A percentile compares a stretch with the other conserved stretches of the same genome.
Evolutionary conservation across 2,113 vertebrate genomes (phyloP).

Genomic region (Phocoena sinus): DNA sequence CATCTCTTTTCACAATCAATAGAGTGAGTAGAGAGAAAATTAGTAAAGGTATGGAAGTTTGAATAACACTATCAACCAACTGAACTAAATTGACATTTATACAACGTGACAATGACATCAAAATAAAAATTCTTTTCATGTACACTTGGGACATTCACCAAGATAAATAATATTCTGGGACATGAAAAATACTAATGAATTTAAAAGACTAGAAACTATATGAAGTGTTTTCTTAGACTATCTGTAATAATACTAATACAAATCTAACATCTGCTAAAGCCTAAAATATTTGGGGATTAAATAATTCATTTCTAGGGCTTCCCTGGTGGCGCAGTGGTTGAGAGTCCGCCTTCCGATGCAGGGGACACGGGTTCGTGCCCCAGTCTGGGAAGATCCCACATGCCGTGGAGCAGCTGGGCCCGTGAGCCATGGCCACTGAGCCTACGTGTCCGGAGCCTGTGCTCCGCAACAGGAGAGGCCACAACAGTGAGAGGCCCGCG

Average conservation of each 20-base stretch:
- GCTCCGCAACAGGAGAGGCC: no score
- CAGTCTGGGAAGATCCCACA: no score
- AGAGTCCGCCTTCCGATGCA: no score
- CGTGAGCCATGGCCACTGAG: no score
- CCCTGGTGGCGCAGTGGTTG: no score
- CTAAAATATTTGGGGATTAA: not conserved
- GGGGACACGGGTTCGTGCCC: no score
- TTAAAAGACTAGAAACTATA: not conserved
- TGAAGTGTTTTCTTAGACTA: not conserved
- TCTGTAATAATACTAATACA: not conserved
- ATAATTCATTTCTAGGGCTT: not conserved
- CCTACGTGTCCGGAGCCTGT: no score
- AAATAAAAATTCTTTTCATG: not conserved
- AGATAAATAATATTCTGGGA: not conserved
- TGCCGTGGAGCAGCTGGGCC: no score
- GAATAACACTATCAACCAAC: not conserved
- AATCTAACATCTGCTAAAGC: not conserved
- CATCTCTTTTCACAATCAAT: not conserved
- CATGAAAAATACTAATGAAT: not conserved
- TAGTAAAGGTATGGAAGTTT: not conserved
- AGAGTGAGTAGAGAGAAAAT: not conserved
- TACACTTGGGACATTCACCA: not conserved
- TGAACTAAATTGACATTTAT: not conserved
- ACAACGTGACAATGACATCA: not conserved
- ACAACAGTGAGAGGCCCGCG: no score